phyloP scores from a whole-genome alignment of 1,140 invertebrate genomes.

The Semibalanus balanoides region DNA sequence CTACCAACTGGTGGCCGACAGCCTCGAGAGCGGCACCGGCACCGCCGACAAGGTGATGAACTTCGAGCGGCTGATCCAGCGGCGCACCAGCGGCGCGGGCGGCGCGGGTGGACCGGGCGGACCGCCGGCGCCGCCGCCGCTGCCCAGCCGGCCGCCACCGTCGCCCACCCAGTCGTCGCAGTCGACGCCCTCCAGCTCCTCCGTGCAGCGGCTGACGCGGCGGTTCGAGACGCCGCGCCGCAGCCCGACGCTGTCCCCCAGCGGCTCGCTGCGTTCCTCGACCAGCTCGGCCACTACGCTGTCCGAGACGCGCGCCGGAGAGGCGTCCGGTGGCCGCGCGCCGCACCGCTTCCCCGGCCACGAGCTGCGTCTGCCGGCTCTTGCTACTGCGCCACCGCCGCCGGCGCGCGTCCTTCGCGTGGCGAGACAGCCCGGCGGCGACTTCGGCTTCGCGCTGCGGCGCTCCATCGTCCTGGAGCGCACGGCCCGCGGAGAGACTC shows the following conservation, averaged over 20 bases:
- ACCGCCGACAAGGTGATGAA: conserved; percentile 29
- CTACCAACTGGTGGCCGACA: neutral
- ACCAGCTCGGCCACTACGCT: neutral
- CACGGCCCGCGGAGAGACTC: conserved; percentile 28
- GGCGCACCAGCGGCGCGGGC: conserved; percentile 12
- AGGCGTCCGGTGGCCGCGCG: neutral
- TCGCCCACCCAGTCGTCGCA: neutral
- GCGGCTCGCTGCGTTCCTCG: neutral
- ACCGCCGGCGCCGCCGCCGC: neutral
- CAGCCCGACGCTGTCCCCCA: neutral
- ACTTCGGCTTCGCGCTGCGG: conserved; percentile 89
- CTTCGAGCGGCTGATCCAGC: conserved; percentile 3
- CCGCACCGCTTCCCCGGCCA: conserved; percentile 2
- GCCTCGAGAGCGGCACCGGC: neutral
- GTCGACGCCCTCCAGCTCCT: conserved; percentile 1
- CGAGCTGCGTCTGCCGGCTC: neutral
- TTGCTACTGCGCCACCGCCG: neutral
- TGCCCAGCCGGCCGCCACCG: neutral
- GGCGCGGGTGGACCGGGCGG: neutral
- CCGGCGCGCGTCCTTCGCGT: neutral
- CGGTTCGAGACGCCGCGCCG: neutral
- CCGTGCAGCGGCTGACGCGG: conserved; percentile 6
- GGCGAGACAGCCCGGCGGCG: conserved; percentile 37
- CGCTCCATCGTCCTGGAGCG: conserved; percentile 55
- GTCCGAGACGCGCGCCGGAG: neutral